Conservation (phyloP, 2,113 vertebrate species). For the Caranx ignobilis region DNA sequence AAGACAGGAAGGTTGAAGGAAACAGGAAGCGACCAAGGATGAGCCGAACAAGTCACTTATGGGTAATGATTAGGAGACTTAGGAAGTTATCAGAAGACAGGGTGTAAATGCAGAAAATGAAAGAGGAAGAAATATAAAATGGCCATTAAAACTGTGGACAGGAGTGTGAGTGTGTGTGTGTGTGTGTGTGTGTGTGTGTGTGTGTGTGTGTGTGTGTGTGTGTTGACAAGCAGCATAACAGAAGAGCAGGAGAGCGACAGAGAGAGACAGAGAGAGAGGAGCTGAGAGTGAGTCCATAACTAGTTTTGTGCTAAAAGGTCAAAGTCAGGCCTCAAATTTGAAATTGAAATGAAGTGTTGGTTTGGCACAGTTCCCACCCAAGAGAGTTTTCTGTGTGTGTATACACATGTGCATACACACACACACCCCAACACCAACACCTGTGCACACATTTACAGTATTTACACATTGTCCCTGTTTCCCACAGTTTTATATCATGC, state of each 20-base stretch:
- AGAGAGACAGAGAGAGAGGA: slow-evolving; percentile 17
- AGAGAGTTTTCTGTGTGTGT: slow-evolving; percentile 33
- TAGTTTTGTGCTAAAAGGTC: slow-evolving; percentile 74
- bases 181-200: slow-evolving; percentile 38
- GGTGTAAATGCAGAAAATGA: slow-evolving; percentile 32
- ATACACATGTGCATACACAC: slow-evolving; percentile 20
- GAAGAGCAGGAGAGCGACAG: slow-evolving; percentile 10
- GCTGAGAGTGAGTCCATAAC: slow-evolving; percentile 52
- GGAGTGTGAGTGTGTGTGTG: slow-evolving; percentile 40
- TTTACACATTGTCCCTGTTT: not conserved
- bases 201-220: slow-evolving; percentile 45
- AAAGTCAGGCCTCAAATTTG: slow-evolving; percentile 76
- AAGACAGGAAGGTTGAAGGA: slow-evolving; percentile 73
- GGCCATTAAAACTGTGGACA: not conserved
- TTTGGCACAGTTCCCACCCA: slow-evolving; percentile 65
- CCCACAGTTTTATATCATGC: slow-evolving; percentile 15
- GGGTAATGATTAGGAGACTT: slow-evolving; percentile 28
- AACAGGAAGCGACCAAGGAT: slow-evolving; percentile 76
- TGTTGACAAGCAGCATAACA: slow-evolving; percentile 48
- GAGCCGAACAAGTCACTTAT: slow-evolving; percentile 55
- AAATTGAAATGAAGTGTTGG: slow-evolving; percentile 80
- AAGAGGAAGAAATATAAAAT: slow-evolving; percentile 7
- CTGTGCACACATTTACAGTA: slow-evolving; percentile 41
- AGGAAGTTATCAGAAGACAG: slow-evolving; percentile 32
- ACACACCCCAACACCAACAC: slow-evolving; percentile 36